Conservation (phyloP, 2,113 vertebrate genomes). For the Pachycephala philippinensis region DNA sequence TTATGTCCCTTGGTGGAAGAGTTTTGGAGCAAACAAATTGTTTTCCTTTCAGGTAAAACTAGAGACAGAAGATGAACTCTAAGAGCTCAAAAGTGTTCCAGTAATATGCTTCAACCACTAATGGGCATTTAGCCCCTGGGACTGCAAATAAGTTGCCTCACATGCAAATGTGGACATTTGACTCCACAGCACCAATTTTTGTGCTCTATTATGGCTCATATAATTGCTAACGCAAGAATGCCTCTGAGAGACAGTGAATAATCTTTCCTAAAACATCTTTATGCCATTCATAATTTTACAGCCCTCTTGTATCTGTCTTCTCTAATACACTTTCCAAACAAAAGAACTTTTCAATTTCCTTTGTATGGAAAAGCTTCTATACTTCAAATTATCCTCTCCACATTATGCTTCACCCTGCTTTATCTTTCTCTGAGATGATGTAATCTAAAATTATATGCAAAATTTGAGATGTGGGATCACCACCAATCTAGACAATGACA, state of each 20-base stretch:
- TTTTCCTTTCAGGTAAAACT: neutral
- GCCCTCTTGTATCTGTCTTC: neutral
- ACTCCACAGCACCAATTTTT: neutral
- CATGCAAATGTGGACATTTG: neutral
- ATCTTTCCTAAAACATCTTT: neutral
- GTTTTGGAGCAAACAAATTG: neutral
- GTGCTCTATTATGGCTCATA: neutral
- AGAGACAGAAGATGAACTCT: neutral
- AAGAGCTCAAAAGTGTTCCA: neutral
- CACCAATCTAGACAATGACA: neutral
- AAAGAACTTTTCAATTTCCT: neutral
- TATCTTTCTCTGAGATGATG: neutral
- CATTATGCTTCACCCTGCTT: neutral
- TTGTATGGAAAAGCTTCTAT: neutral
- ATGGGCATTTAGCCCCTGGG: neutral
- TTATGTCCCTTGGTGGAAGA: neutral
- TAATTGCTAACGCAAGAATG: neutral
- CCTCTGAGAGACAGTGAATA: neutral
- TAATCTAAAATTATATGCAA: neutral
- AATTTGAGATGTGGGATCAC: neutral
- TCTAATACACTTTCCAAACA: neutral
- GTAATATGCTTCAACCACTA: neutral
- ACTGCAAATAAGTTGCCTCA: neutral
- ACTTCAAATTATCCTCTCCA: neutral
- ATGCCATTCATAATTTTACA: neutral